Base-by-base conservation (phyloP, 2,888 invertebrate genomes). In the Portevinia maculata region DNA sequence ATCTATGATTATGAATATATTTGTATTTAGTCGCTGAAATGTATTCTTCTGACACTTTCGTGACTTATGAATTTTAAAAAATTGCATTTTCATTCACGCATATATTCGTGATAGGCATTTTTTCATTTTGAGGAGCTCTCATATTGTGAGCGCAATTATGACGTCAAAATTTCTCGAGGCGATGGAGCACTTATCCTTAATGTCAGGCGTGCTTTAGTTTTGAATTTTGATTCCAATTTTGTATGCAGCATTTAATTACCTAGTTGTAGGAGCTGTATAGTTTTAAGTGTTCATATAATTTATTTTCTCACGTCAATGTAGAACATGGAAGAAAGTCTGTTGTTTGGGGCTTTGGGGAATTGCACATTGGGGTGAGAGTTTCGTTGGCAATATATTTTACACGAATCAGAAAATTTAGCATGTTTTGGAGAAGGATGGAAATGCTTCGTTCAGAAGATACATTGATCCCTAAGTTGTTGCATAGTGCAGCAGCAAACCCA, bases 131-230 rank as follows among this genome's bases (percentile, higher is more conserved):
- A 75, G 24, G 53, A 69, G 21, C 64, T 57, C 52, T 81, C 59
- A 71, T 76, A 74, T 59, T 83, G 71, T 78, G 9, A 24, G 85
- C 85, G 87, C 88, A 89, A 89, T 89, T 89, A 89, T 86, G 87
- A 87, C 87, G 88, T 88, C 88, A 88, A 87, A 86, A 86, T 78
- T 85, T 84, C 85, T 86, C 84, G 79, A 87, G 88, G 88, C 46
- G 81, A 3, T 4, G 41, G 48, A 67, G 52, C 78, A 48, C 62
- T 67, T 73, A 70, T 64, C 41, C 59, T 62, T 34, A 62, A 55
- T 70, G 59, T 48, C 17, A 60, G 59, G 53, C 13, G n/a, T 39
- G 50, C 6, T 52, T 50, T 59, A 11, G 17, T 48, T 55, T 46
- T 9, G 8, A 4, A n/a, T 6, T 21, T 19, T 17, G 50, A 24